Base-by-base conservation (phyloP, 1,140 invertebrate genomes). In the Glossosoma conforme region DNA sequence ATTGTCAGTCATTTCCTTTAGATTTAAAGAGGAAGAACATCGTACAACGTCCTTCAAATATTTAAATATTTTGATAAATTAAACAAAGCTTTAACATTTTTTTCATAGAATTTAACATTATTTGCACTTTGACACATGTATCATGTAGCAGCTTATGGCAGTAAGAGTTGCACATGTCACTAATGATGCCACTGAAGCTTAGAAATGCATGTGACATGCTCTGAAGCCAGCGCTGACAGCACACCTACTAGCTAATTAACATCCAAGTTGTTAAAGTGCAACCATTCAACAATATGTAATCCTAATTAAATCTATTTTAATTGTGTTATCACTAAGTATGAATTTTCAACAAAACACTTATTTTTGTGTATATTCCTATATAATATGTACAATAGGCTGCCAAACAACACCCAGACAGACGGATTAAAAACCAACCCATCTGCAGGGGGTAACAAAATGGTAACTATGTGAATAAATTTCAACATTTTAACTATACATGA, bases 371-470 rank as follows among this genome's bases (percentile, higher is more conserved):
- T 38, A 38, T 14, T 28, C 19, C 37, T 48, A 38, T 48, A 38
- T 38, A 48, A 25, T 45, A 48, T 48, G 37, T 48, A 48, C 46
- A 48, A 30, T 45, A 48, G 32, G 46, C 46, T 48, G 46, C 46
- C 46, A 40, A 48, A 48, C 44, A 48, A 48, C 46, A 30, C n/a
- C 46, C 46, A 36, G 17, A 8, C 28, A 2, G n/a, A 47, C 45
- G 40, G 45, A 47, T 28, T 20, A 25, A 17, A 38, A 38, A 38
- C 24, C 17, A 24, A 47, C 30, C 45, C 40, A 36, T 18, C 21
- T 8, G 17, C 19, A 30, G 46, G 46, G 41, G 46, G 46, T 48
- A 41, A 48, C 46, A 37, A 48, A 48, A 48, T 41, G 46, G 46
- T 48, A 48, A 48, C 46, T 48, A 41, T 32, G 17, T 48, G 37